These are phyloP conservation scores for Cerastis leucographa DNA, from an alignment of 2,888 invertebrate genomes.

Conservation along the genomic window DNA sequence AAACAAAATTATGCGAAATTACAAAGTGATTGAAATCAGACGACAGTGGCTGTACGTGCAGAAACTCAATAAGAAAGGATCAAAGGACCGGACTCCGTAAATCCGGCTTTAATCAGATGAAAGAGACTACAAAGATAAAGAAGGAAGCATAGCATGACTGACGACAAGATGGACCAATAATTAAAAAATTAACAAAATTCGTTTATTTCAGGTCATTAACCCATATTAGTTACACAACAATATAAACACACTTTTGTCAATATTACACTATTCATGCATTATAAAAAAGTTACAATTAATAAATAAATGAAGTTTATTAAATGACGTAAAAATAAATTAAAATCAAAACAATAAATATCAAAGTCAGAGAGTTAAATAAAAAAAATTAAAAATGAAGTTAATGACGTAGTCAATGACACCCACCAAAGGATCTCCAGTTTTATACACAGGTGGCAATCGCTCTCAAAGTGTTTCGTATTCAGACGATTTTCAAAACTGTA, in stretches of 20 bases:
- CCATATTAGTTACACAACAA: no score
- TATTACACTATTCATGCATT: no score
- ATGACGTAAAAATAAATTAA: no score
- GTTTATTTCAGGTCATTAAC: no score
- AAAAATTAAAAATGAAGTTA: no score
- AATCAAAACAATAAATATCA: no score
- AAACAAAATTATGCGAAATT: neutral
- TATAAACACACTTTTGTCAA: no score
- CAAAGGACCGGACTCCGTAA: constrained; percentile 11
- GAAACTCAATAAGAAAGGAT: constrained; percentile 36
- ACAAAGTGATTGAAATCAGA: constrained; percentile 1
- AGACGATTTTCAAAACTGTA: neutral
- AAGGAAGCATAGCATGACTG: constrained; percentile 16
- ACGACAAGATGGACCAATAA: neutral
- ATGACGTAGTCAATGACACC: constrained; percentile 1
- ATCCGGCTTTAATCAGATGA: constrained; percentile 20
- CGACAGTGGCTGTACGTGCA: constrained; percentile 21
- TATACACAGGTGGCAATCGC: neutral
- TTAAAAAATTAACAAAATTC: no score
- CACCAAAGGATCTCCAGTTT: neutral
- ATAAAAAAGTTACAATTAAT: no score
- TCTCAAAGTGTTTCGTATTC: neutral
- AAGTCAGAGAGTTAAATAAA: no score
- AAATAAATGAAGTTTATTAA: no score
- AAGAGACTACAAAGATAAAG: constrained; percentile 14